These are phyloP conservation scores for Apeltes quadracus DNA, from an alignment of 2,113 vertebrate genomes.

Conservation along the genomic window DNA sequence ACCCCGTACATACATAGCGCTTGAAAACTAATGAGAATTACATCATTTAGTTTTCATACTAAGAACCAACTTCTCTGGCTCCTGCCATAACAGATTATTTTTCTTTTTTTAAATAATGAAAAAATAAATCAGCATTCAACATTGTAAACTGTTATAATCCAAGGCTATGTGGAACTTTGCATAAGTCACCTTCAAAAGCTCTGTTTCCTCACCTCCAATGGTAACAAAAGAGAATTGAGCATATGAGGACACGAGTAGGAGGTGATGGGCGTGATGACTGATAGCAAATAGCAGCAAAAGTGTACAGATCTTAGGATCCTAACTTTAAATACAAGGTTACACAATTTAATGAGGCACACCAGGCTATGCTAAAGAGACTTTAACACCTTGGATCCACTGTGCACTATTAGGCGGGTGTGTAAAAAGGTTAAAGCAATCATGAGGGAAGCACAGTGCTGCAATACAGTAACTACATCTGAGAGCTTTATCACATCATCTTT, in stretches of 20 bases:
- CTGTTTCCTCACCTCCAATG: conserved; percentile 8
- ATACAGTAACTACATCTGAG: conserved; percentile 18
- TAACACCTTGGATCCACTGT: conserved; percentile 15
- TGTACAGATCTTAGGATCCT: conserved; percentile 23
- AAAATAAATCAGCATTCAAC: not conserved
- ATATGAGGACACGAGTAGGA: conserved; percentile 1
- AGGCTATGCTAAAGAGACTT: conserved; percentile 23
- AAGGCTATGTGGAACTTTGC: too few species aligned
- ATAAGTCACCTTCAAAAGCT: not conserved
- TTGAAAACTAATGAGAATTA: too few species aligned
- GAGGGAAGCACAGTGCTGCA: conserved; percentile 13
- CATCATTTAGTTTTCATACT: too few species aligned
- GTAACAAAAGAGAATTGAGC: not conserved
- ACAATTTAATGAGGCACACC: conserved; percentile 46
- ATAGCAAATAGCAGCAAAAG: conserved; percentile 22
- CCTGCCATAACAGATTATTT: too few species aligned
- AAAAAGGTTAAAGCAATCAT: conserved; percentile 27
- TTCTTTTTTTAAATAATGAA: too few species aligned
- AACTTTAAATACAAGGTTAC: conserved; percentile 45
- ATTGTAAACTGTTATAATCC: not conserved
- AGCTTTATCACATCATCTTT: conserved; percentile 39
- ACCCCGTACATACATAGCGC: too few species aligned
- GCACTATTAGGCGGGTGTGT: conserved; percentile 17
- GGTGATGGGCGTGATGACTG: not conserved
- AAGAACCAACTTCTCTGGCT: too few species aligned